Percentiles rank a stretch among this genome's conserved stretches.
These are phyloP conservation scores for Pantala flavescens DNA, from an alignment of 1,140 invertebrate species.

Conservation along the genomic window DNA sequence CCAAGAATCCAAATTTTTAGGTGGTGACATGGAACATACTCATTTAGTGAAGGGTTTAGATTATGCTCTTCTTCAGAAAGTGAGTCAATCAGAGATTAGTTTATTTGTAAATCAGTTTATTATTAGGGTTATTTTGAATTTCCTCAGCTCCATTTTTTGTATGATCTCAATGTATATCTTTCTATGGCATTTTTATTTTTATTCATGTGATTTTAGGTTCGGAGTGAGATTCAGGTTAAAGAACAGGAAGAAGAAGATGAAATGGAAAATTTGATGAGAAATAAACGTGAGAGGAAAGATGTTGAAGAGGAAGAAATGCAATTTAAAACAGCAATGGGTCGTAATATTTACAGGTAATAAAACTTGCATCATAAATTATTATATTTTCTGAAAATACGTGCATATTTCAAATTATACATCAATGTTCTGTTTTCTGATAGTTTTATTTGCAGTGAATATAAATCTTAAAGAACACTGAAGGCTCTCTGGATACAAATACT, in stretches of 20 bases:
- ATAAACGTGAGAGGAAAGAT: conserved; percentile 19
- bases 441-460: too few species aligned
- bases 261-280: conserved; percentile 26
- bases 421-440: too few species aligned
- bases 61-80: conserved; percentile 97
- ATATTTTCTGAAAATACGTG: too few species aligned
- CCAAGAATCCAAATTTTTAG: conserved; percentile 98
- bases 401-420: too few species aligned
- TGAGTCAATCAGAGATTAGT: conserved; percentile 33
- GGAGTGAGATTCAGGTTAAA: conserved; percentile 68
- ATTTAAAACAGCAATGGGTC: conserved; percentile 68
- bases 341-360: conserved; percentile 52
- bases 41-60: conserved; percentile 99
- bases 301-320: conserved; percentile 59
- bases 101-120: not conserved
- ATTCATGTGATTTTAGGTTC: conserved; percentile 28
- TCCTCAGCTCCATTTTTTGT: too few species aligned
- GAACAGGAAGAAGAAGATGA: conserved; percentile 77
- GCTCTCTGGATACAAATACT: too few species aligned
- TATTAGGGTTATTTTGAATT: too few species aligned
- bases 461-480: too few species aligned
- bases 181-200: too few species aligned
- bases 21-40: conserved; percentile 99
- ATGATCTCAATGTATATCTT: too few species aligned
- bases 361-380: too few species aligned